Percentiles rank a stretch among this genome's conserved stretches.
These are phyloP conservation scores for Callaeas wilsoni DNA, from an alignment of 2,113 vertebrate species.

Conservation along the genomic window DNA sequence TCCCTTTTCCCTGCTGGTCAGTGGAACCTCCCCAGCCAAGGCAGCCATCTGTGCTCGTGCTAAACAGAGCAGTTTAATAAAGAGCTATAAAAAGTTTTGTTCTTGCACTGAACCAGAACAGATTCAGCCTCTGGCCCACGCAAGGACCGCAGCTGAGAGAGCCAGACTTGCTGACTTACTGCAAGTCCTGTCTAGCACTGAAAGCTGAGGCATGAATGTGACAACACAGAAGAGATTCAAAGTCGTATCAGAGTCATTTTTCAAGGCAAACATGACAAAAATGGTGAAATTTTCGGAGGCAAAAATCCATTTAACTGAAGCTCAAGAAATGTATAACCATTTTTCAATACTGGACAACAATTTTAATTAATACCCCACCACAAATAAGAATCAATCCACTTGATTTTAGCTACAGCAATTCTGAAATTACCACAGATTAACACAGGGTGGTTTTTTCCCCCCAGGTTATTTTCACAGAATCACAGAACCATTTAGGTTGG, in stretches of 20 bases:
- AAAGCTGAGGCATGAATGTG: not conserved
- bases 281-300: not conserved
- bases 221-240: not conserved
- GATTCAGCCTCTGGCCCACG: not conserved
- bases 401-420: not conserved
- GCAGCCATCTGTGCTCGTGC: not conserved
- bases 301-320: not conserved
- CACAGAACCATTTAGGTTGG: not conserved
- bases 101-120: not conserved
- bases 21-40: not conserved
- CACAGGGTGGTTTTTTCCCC: fast-evolving
- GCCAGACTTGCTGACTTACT: not conserved
- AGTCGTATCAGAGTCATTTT: not conserved
- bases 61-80: not conserved
- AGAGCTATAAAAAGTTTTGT: not conserved
- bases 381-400: not conserved
- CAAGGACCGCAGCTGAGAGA: not conserved
- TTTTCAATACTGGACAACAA: not conserved
- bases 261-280: not conserved
- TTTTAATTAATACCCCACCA: not conserved
- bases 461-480: not conserved
- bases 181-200: not conserved
- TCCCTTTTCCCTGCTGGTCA: not conserved
- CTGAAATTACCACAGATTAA: not conserved
- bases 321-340: not conserved